phyloP scores from a whole-genome alignment of 2,888 invertebrate species.

The Apodemia hepburni region DNA sequence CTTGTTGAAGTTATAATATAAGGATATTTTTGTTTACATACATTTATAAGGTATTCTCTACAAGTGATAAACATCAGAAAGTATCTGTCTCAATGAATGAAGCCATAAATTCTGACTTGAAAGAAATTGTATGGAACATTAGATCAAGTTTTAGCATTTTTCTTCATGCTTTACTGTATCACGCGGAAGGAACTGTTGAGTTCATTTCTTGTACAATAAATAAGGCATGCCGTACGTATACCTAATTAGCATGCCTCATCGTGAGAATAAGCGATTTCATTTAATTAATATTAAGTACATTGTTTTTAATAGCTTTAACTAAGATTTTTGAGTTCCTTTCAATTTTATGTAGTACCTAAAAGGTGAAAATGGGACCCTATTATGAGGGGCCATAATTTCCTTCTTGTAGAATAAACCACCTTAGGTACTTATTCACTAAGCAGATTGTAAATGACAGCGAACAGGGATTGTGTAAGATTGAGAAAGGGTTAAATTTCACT shows the following conservation, averaged over 20 bases:
- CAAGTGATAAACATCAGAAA: constrained; percentile 2
- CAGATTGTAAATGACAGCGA: no score
- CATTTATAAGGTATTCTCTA: not conserved
- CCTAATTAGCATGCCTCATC: not conserved
- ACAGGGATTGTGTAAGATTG: no score
- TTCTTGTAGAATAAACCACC: no score
- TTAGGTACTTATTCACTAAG: no score
- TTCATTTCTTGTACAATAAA: not conserved
- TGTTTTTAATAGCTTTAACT: no score
- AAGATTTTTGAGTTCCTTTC: no score
- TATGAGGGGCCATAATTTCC: not conserved
- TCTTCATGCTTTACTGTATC: not conserved
- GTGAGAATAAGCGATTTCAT: not conserved
- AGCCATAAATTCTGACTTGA: not conserved
- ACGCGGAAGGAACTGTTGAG: not conserved
- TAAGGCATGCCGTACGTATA: not conserved
- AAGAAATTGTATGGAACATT: constrained; percentile 2
- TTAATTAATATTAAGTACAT: not conserved
- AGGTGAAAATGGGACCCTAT: not conserved
- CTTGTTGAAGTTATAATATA: no score
- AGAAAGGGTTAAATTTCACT: no score
- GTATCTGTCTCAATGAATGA: constrained; percentile 2
- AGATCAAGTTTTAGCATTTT: constrained; percentile 1
- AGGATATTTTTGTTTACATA: no score
- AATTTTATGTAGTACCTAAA: not conserved